These are phyloP conservation scores for Cartodere bifasciata DNA, from an alignment of 2,888 invertebrate genomes.

Conservation along the genomic window DNA sequence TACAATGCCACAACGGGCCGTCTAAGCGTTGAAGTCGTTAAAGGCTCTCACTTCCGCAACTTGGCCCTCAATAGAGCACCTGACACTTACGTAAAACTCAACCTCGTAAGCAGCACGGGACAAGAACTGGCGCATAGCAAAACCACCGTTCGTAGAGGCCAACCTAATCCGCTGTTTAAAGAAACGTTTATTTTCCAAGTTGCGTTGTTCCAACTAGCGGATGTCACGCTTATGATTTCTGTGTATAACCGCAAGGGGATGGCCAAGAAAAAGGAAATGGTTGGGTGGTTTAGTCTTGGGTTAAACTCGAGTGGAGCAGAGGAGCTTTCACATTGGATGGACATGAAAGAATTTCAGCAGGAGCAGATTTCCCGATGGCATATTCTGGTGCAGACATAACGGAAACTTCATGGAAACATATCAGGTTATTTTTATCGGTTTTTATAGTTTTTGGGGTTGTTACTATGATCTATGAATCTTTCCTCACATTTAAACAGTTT, in stretches of 20 bases:
- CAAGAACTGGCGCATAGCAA: conserved; percentile 89
- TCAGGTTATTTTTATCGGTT: conserved; percentile 8
- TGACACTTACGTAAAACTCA: conserved; percentile 88
- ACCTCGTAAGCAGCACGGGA: conserved; percentile 82
- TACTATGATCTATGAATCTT: conserved; percentile 1
- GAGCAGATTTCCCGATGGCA: conserved; percentile 93
- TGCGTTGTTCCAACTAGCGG: conserved; percentile 86
- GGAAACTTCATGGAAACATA: conserved; percentile 13
- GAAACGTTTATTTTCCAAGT: conserved; percentile 96
- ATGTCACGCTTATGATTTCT: conserved; percentile 88
- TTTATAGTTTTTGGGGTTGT: conserved; percentile 2
- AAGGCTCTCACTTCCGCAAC: conserved; percentile 65
- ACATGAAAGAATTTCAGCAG: conserved; percentile 78
- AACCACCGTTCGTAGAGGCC: conserved; percentile 81
- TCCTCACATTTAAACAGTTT: no score
- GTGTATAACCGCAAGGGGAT: conserved; percentile 86
- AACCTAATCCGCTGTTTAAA: conserved; percentile 91
- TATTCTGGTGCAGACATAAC: conserved; percentile 62
- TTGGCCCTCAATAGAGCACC: conserved; percentile 68
- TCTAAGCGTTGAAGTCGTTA: conserved; percentile 80
- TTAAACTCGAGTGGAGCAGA: conserved; percentile 86
- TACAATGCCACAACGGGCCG: conserved; percentile 91
- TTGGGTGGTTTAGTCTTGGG: conserved; percentile 93
- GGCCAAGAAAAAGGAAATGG: conserved; percentile 89
- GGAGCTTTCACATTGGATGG: conserved; percentile 86